Evolutionary conservation across 2,113 vertebrate genomes (phyloP).

Genomic region (Otolemur garnettii): DNA sequence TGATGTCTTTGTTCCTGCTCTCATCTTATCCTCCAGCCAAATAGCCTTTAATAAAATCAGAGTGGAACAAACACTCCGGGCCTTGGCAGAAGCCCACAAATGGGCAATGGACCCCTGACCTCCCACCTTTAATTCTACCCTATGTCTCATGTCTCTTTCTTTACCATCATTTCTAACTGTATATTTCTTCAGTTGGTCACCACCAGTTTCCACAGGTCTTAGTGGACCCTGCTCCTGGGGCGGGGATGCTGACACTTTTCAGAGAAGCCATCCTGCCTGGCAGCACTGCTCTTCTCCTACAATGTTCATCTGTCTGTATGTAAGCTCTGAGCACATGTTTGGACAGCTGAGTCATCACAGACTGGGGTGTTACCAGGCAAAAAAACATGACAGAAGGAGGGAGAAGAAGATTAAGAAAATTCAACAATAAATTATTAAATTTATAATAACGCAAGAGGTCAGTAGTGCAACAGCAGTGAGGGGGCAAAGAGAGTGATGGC

Average conservation of each 20-base stretch:
- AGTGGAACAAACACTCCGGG: too few relatives aligned
- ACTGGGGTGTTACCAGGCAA: not conserved
- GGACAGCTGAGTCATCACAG: constrained; percentile 21
- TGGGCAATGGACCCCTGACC: too few relatives aligned
- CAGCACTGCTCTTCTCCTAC: not conserved
- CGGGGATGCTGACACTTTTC: not conserved
- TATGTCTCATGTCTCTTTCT: too few relatives aligned
- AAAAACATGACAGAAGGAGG: not conserved
- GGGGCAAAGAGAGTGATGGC: not conserved
- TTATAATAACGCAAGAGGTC: not conserved
- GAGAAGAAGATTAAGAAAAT: not conserved
- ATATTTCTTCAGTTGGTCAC: too few relatives aligned
- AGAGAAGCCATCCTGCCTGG: not conserved
- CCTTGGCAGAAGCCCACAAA: too few relatives aligned
- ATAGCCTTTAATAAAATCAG: too few relatives aligned
- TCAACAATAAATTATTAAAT: not conserved
- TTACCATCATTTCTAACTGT: too few relatives aligned
- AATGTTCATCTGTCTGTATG: not conserved
- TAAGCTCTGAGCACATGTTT: not conserved
- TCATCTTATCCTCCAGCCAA: too few relatives aligned
- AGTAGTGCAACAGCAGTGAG: not conserved
- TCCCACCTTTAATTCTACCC: too few relatives aligned
- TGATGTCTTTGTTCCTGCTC: too few relatives aligned
- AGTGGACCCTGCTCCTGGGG: too few relatives aligned
- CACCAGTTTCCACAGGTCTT: too few relatives aligned